Evolutionary conservation across 2,888 invertebrate species (phyloP).

Genomic region (Sthenelais limicola): DNA sequence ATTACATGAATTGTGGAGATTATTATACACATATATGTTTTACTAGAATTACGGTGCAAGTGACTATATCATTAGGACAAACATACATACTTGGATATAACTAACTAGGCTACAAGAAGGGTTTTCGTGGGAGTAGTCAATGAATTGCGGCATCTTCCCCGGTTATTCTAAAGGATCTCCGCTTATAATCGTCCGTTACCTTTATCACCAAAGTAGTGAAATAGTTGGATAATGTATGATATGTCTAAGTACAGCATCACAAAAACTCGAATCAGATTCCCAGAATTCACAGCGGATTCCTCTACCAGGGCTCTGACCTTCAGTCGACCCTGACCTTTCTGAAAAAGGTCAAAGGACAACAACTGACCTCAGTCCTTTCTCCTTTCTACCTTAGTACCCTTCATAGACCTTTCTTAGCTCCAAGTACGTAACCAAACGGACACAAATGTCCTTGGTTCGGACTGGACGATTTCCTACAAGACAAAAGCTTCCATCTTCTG

Average conservation of each 20-base stretch:
- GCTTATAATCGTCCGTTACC: no score
- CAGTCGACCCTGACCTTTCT: background rate
- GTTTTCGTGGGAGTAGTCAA: conserved; percentile 24
- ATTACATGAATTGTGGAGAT: conserved; percentile 40
- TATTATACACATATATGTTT: conserved; percentile 35
- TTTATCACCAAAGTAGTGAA: conserved; percentile 38
- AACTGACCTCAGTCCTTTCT: background rate
- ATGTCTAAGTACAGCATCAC: conserved; percentile 41
- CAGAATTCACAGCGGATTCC: conserved; percentile 29
- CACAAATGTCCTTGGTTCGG: no score
- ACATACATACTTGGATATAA: conserved; percentile 35
- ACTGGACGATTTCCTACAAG: conserved; percentile 3
- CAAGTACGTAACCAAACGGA: no score
- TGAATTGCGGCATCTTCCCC: background rate
- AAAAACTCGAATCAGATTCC: conserved; percentile 30
- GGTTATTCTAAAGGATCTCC: no score
- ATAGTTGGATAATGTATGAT: conserved; percentile 39
- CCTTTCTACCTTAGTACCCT: background rate
- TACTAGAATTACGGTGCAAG: conserved; percentile 40
- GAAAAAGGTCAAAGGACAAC: background rate
- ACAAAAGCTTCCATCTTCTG: background rate
- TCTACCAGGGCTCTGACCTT: background rate
- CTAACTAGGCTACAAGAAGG: conserved; percentile 39
- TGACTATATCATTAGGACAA: conserved; percentile 39
- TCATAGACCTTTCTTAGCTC: no score